Conservation (phyloP, 2,113 vertebrate species). For the Aphyosemion australe region DNA sequence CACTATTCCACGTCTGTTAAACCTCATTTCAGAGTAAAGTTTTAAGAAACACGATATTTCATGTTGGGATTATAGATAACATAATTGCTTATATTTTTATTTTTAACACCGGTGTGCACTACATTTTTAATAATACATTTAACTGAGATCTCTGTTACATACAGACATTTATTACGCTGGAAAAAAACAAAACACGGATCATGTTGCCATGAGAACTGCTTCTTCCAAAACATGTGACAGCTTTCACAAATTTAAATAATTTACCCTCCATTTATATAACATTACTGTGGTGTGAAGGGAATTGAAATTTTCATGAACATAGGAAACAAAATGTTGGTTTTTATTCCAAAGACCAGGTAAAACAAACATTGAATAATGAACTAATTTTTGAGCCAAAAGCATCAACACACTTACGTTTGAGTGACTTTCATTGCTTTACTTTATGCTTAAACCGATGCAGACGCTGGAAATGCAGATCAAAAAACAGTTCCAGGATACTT, state of each 20-base stretch:
- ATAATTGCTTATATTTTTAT: background rate
- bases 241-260: constrained; percentile 11
- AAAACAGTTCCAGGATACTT: constrained; percentile 99
- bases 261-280: background rate
- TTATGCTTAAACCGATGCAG: constrained; percentile 63
- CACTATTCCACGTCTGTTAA: background rate
- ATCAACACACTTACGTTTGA: too few relatives aligned
- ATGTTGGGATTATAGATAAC: background rate
- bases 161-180: background rate
- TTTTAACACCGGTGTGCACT: too few relatives aligned
- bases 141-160: background rate
- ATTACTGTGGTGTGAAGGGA: background rate
- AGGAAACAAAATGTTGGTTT: too few relatives aligned
- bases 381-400: too few relatives aligned
- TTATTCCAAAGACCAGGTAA: too few relatives aligned
- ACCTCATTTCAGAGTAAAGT: background rate
- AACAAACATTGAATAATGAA: too few relatives aligned
- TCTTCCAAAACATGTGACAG: constrained; percentile 21
- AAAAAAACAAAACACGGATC: constrained; percentile 7
- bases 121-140: too few relatives aligned
- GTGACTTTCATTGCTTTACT: too few relatives aligned
- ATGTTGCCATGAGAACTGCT: constrained; percentile 28
- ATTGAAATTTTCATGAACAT: constrained; percentile 8
- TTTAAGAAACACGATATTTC: background rate
- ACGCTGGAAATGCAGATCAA: constrained; percentile 99